Percentiles rank a stretch among this genome's conserved stretches.
These are phyloP conservation scores for Geophilus truncorum DNA, from an alignment of 2,888 invertebrate species.

Conservation along the genomic window DNA sequence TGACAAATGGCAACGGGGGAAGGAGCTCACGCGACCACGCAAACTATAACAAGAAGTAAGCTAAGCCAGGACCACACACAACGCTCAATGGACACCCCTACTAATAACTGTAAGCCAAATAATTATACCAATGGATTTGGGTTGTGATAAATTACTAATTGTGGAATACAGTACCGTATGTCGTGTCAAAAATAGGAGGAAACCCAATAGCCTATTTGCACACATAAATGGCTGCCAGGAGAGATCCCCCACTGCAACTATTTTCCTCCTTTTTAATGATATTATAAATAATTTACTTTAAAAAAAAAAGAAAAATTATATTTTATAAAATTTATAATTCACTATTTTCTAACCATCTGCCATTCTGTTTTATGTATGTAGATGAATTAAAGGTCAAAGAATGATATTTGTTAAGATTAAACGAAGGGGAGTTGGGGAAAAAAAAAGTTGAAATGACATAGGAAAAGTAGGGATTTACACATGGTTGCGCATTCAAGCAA, in stretches of 20 bases:
- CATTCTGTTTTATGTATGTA: background rate
- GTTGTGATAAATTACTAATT: conserved; percentile 21
- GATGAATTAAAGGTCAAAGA: background rate
- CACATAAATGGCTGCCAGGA: background rate
- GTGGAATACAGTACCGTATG: background rate
- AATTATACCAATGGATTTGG: conserved; percentile 6
- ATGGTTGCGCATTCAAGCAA: background rate
- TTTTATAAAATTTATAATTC: no score
- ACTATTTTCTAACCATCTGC: background rate
- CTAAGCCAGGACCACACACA: conserved; percentile 19
- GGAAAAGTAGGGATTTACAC: background rate
- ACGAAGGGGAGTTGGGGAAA: background rate
- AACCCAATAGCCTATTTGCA: conserved; percentile 7
- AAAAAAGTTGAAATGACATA: background rate
- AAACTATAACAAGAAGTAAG: conserved; percentile 14
- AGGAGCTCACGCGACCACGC: conserved; percentile 8
- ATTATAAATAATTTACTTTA: background rate
- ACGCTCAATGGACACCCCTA: background rate
- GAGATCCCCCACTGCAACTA: background rate
- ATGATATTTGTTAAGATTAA: background rate
- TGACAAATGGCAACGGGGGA: background rate
- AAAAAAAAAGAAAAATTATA: background rate
- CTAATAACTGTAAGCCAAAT: conserved; percentile 21
- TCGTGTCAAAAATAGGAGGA: conserved; percentile 17
- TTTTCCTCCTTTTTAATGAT: background rate